Evolutionary conservation across 2,888 invertebrate species (phyloP).

Genomic region (Ophion ventricosus): DNA sequence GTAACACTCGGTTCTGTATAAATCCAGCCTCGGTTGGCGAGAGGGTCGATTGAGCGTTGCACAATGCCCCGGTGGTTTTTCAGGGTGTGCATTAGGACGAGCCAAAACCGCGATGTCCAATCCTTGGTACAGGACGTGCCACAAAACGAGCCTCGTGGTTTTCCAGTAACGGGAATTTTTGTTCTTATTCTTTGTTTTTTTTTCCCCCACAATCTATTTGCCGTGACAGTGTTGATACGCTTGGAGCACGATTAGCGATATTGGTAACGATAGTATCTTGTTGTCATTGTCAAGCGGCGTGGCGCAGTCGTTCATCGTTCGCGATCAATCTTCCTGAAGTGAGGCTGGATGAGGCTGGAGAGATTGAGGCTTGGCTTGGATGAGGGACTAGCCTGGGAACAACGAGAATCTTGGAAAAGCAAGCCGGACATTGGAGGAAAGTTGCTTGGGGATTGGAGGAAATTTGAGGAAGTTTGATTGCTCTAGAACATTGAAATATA

Average conservation of each 20-base stretch:
- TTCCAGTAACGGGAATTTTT: not conserved
- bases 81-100: constrained; percentile 53
- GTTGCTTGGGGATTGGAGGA: too few relatives aligned
- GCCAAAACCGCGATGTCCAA: constrained; percentile 47
- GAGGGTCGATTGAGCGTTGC: constrained; percentile 56
- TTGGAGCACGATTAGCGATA: not conserved
- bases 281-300: not conserved
- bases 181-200: too few relatives aligned
- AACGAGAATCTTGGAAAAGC: too few relatives aligned
- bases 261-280: not conserved
- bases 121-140: constrained; percentile 41
- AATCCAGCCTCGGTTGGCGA: constrained; percentile 43
- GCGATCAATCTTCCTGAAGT: not conserved
- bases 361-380: not conserved
- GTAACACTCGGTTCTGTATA: constrained; percentile 51
- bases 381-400: too few relatives aligned
- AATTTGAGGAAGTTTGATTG: too few relatives aligned
- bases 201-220: too few relatives aligned
- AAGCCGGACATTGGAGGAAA: too few relatives aligned
- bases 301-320: too few relatives aligned
- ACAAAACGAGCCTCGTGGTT: constrained; percentile 12
- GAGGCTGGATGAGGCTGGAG: not conserved
- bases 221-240: not conserved
- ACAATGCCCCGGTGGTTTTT: constrained; percentile 55
- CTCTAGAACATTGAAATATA: too few relatives aligned